Percentiles rank a stretch among this genome's conserved stretches.
These are phyloP conservation scores for Eupeodes latifasciatus DNA, from an alignment of 2,888 invertebrate species.

Conservation along the genomic window DNA sequence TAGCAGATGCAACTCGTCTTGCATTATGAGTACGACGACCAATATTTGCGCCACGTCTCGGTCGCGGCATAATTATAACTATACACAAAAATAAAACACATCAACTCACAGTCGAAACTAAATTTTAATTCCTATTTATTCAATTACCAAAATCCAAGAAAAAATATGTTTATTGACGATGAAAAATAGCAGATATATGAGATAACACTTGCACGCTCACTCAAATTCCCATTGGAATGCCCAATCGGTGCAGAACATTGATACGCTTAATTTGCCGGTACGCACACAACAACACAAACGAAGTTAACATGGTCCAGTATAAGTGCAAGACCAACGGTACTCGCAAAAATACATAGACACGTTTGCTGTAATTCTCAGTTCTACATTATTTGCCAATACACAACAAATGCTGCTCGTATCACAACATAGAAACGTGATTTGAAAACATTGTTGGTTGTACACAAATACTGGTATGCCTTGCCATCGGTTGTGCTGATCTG, in stretches of 20 bases:
- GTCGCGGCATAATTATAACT: conserved; percentile 1
- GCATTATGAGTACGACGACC: not conserved
- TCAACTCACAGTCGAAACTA: conserved; percentile 1
- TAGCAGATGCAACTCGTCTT: conserved; percentile 1
- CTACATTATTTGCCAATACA: conserved; percentile 16
- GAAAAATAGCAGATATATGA: conserved; percentile 1
- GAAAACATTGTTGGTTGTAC: conserved; percentile 16
- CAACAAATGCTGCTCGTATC: conserved; percentile 16
- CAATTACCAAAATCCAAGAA: conserved; percentile 1
- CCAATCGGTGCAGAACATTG: conserved; percentile 1
- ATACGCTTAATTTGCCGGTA: conserved; percentile 1
- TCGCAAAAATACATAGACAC: conserved; percentile 16
- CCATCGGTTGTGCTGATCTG: conserved; percentile 16
- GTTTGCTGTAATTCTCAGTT: conserved; percentile 14
- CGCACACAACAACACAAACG: conserved; percentile 6
- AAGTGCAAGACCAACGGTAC: conserved; percentile 14
- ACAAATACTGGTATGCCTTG: conserved; percentile 16
- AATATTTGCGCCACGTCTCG: not conserved
- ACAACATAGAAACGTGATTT: conserved; percentile 16
- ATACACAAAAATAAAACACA: conserved; percentile 1
- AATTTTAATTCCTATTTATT: conserved; percentile 1
- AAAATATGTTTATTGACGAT: conserved; percentile 1
- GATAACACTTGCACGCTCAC: conserved; percentile 1
- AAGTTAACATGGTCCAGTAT: conserved; percentile 16
- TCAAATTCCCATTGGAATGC: conserved; percentile 1